These are phyloP conservation scores for Potamarius usumacintae DNA, from an alignment of 2,113 vertebrate species.

Conservation along the genomic window DNA sequence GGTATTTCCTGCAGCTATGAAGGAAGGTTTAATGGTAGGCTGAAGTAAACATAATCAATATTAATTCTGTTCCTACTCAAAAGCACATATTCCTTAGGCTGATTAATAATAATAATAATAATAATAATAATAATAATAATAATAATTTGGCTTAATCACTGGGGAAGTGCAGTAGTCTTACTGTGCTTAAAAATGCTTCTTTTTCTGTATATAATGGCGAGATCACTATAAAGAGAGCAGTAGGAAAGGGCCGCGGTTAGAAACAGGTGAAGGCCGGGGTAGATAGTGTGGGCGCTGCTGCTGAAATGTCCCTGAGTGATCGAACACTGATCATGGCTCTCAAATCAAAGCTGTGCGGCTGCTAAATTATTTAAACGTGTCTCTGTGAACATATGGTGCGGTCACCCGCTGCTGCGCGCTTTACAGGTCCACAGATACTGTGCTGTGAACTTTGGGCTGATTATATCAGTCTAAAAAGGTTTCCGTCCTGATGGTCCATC, in stretches of 20 bases:
- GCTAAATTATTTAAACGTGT: conserved; percentile 51
- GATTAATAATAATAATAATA: background rate
- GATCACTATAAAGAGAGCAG: background rate
- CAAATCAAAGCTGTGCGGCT: conserved; percentile 47
- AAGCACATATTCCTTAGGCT: background rate
- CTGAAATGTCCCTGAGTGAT: conserved; percentile 37
- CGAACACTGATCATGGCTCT: conserved; percentile 47
- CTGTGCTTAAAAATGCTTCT: background rate
- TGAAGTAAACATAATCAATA: background rate
- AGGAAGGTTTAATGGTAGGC: background rate
- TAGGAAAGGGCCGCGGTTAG: background rate
- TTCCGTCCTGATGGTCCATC: background rate
- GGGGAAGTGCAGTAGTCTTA: background rate
- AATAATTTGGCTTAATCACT: background rate
- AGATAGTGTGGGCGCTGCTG: background rate
- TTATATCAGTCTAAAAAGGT: background rate
- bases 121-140: background rate
- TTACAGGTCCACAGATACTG: conserved; percentile 13
- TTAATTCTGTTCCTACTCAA: background rate
- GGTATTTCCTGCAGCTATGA: background rate
- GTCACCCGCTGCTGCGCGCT: conserved; percentile 30
- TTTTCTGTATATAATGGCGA: background rate
- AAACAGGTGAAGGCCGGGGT: conserved; percentile 3
- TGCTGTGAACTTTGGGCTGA: background rate
- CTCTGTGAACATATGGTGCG: conserved; percentile 28